phyloP scores from a whole-genome alignment of 2,113 vertebrate species.

The Urocitellus parryii region DNA sequence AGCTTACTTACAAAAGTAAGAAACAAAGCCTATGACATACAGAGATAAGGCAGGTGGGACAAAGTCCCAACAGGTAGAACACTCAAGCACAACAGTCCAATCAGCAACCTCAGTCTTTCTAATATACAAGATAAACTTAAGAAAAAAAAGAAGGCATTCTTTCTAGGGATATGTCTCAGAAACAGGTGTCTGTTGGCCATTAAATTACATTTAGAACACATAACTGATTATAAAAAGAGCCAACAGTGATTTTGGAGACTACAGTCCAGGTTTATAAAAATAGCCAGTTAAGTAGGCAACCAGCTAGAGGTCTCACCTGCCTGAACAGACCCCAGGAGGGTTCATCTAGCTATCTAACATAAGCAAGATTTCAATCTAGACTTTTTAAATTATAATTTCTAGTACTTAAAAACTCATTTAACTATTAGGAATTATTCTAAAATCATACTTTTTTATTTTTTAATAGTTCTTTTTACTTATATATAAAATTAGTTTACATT shows the following conservation, averaged over 20 bases:
- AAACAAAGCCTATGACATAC: background rate
- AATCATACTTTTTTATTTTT: background rate
- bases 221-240: background rate
- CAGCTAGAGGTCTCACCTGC: background rate
- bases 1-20: background rate
- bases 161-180: background rate
- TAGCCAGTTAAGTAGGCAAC: background rate
- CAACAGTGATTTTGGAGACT: background rate
- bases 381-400: background rate
- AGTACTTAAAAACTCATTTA: background rate
- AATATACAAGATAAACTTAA: background rate
- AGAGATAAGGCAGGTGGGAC: background rate
- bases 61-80: background rate
- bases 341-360: constrained; percentile 10
- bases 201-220: constrained; percentile 10
- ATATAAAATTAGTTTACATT: no score
- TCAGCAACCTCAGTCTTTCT: background rate
- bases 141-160: background rate
- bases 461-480: no score
- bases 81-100: background rate
- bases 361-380: constrained; percentile 34
- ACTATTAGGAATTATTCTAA: constrained; percentile 12
- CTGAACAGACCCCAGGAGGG: background rate
- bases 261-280: background rate
- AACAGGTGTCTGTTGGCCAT: background rate